phyloP scores from a whole-genome alignment of 1,140 invertebrate genomes.

The Dendroctonus ponderosae region DNA sequence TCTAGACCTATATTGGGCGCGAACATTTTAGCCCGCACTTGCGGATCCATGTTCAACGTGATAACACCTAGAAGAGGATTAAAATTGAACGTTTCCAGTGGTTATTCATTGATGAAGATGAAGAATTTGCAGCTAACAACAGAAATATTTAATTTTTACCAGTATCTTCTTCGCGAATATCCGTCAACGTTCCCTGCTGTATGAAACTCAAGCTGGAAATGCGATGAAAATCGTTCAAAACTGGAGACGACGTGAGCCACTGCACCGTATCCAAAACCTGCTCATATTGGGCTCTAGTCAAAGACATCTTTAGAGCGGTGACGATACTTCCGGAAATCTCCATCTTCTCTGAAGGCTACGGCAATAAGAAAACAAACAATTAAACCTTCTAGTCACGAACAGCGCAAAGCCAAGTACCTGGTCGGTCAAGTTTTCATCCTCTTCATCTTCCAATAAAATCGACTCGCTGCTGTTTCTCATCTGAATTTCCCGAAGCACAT shows the following conservation, averaged over 20 bases:
- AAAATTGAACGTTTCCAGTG: not conserved
- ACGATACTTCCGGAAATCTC: conserved; percentile 78
- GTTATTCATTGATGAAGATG: not conserved
- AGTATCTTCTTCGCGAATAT: conserved; percentile 53
- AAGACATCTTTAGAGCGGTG: conserved; percentile 78
- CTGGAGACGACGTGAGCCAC: conserved; percentile 44
- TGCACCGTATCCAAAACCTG: conserved; percentile 78
- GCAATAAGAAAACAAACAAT: not conserved
- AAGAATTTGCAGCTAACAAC: not conserved
- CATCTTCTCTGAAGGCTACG: conserved; percentile 14
- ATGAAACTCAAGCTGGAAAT: conserved; percentile 29
- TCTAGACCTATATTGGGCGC: conserved; percentile 17
- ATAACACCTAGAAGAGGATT: conserved; percentile 44
- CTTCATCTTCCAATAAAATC: conserved; percentile 41
- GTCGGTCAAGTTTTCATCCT: conserved; percentile 8
- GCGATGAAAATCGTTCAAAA: conserved; percentile 32
- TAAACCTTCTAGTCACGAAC: not conserved
- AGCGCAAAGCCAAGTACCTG: conserved; percentile 2
- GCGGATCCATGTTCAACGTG: conserved; percentile 61
- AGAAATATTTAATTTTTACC: conserved; percentile 31
- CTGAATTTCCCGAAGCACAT: conserved; percentile 54
- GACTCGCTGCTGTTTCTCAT: conserved; percentile 22
- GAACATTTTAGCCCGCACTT: conserved; percentile 57
- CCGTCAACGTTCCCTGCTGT: conserved; percentile 34
- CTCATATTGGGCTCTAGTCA: conserved; percentile 84